A percentile compares a stretch with the other conserved stretches of the same genome.
These are phyloP conservation scores for Chlamydotis undulata DNA, from an alignment of 2,113 vertebrate genomes.

Conservation along the genomic window DNA sequence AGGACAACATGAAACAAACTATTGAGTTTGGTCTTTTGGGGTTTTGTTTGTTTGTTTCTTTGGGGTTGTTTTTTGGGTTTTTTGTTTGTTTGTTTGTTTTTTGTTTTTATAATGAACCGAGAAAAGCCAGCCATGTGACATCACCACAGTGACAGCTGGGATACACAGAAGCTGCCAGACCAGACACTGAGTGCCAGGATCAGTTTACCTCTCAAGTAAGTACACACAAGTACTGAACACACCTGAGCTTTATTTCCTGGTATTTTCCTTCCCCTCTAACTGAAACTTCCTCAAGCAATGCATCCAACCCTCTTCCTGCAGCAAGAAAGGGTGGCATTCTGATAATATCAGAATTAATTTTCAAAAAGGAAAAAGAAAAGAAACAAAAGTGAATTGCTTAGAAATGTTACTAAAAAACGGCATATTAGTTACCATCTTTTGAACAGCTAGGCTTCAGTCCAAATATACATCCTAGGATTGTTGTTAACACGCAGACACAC, in stretches of 20 bases:
- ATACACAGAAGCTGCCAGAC: conserved; percentile 24
- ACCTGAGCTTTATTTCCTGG: not conserved
- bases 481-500: conserved; percentile 79
- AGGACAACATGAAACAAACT: conserved; percentile 27
- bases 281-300: not conserved
- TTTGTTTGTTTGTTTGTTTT: not conserved
- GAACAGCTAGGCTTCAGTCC: conserved; percentile 84
- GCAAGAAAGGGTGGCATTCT: not conserved
- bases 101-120: not conserved
- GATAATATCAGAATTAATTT: not conserved
- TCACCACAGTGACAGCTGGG: not conserved
- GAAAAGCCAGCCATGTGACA: conserved; percentile 26
- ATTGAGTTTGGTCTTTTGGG: not conserved
- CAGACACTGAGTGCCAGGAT: not conserved
- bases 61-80: not conserved
- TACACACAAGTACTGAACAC: not conserved
- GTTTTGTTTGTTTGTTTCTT: too few relatives aligned
- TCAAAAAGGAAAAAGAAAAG: not conserved
- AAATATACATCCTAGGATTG: conserved; percentile 83
- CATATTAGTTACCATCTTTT: conserved; percentile 78
- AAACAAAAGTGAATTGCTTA: not conserved
- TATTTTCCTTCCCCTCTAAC: not conserved
- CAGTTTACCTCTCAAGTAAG: not conserved
- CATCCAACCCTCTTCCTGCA: not conserved
- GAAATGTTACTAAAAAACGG: not conserved